Evolutionary conservation across 2,113 vertebrate species (phyloP).

Genomic region (Reinhardtius hippoglossoides): DNA sequence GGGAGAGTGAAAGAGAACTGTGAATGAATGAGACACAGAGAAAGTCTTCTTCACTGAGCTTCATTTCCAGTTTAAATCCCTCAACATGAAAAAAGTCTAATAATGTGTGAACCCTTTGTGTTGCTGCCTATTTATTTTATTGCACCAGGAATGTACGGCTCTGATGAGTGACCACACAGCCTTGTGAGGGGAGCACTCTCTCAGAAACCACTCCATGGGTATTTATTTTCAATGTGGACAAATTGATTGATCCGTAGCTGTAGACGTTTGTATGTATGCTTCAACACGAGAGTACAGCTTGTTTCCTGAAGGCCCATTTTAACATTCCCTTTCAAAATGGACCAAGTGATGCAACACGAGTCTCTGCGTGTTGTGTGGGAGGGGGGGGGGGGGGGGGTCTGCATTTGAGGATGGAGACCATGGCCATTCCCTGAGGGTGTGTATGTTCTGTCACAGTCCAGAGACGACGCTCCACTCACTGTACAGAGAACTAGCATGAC

Average conservation of each 20-base stretch:
- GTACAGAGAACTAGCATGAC: slow-evolving; percentile 85
- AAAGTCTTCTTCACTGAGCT: too few relatives aligned
- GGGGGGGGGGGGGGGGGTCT: background rate
- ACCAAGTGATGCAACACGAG: slow-evolving; percentile 47
- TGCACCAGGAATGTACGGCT: slow-evolving; percentile 47
- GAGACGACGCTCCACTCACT: slow-evolving; percentile 77
- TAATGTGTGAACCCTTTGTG: too few relatives aligned
- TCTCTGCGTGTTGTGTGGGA: slow-evolving; percentile 38
- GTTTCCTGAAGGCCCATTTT: slow-evolving; percentile 6
- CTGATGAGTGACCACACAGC: slow-evolving; percentile 36
- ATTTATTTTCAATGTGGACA: slow-evolving; percentile 48
- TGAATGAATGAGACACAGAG: too few relatives aligned
- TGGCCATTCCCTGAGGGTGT: slow-evolving; percentile 34
- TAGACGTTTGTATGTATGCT: slow-evolving; percentile 19
- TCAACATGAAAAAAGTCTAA: background rate
- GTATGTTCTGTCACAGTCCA: slow-evolving; percentile 47
- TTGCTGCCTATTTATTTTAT: slow-evolving; percentile 7
- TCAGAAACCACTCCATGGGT: slow-evolving; percentile 26
- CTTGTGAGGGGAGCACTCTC: background rate
- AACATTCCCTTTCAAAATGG: slow-evolving; percentile 50
- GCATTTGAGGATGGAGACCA: slow-evolving; percentile 19
- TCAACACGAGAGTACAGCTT: background rate
- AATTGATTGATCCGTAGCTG: slow-evolving; percentile 24
- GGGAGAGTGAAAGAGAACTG: too few relatives aligned
- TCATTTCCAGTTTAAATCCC: slow-evolving; percentile 7